Conservation (phyloP, 1,140 invertebrate species). For the Heliconius himera region DNA sequence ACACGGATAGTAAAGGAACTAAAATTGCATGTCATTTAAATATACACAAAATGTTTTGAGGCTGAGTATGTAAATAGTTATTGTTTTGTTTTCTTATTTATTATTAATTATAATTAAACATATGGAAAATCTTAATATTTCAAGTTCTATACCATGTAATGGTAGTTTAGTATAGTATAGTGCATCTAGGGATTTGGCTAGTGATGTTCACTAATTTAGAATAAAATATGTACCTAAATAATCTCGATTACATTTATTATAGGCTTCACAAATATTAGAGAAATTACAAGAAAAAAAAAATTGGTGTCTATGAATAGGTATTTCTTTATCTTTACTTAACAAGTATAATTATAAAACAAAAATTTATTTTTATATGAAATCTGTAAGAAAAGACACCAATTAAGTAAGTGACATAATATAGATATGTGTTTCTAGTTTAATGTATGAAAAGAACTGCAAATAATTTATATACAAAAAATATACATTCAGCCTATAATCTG, state of each 20-base stretch:
- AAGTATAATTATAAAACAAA: conserved; percentile 35
- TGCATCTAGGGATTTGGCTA: conserved; percentile 54
- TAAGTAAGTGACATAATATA: conserved; percentile 77
- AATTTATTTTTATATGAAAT: conserved; percentile 56
- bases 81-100: conserved; percentile 72
- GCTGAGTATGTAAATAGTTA: conserved; percentile 70
- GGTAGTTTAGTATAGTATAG: conserved; percentile 49
- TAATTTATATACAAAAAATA: conserved; percentile 79
- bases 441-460: conserved; percentile 75
- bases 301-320: neutral
- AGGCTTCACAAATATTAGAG: conserved; percentile 47
- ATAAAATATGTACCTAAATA: conserved; percentile 73
- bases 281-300: neutral
- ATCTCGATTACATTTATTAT: conserved; percentile 65
- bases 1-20: too few species aligned
- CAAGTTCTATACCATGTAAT: conserved; percentile 61
- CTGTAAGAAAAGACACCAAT: conserved; percentile 67
- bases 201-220: conserved; percentile 64
- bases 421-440: conserved; percentile 69
- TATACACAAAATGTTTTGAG: conserved; percentile 54
- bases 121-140: conserved; percentile 48
- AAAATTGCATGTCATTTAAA: neutral
- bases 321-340: conserved; percentile 34
- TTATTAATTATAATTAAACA: conserved; percentile 62
- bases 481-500: conserved; percentile 68